phyloP scores from a whole-genome alignment of 1,140 invertebrate species.

The Polyergus mexicanus region DNA sequence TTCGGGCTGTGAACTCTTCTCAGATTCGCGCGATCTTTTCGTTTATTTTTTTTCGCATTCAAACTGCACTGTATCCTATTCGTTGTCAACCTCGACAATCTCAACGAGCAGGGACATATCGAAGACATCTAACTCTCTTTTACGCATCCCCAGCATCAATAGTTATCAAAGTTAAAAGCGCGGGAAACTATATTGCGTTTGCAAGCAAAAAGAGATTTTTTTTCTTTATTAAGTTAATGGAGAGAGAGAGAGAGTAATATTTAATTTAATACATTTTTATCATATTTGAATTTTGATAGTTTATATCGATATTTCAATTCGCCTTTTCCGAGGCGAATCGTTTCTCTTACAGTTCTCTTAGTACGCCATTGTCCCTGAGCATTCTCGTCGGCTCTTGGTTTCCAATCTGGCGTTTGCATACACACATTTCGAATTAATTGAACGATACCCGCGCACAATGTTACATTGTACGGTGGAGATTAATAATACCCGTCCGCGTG shows the following conservation, averaged over 20 bases:
- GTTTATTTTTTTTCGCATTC: constrained; percentile 47
- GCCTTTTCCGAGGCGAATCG: neutral
- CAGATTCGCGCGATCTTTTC: constrained; percentile 42
- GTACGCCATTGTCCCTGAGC: constrained; percentile 19
- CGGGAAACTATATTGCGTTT: neutral
- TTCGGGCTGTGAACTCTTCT: constrained; percentile 33
- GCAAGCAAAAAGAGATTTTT: neutral
- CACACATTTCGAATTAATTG: constrained; percentile 79
- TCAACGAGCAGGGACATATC: neutral
- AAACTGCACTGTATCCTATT: constrained; percentile 24
- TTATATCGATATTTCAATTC: constrained; percentile 7
- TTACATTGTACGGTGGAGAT: constrained; percentile 77
- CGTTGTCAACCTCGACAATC: neutral
- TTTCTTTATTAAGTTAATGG: neutral
- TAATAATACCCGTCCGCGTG: constrained; percentile 74
- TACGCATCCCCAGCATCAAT: neutral
- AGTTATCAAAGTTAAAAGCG: neutral
- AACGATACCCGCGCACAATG: constrained; percentile 78
- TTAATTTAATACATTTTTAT: neutral
- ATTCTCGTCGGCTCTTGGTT: constrained; percentile 7
- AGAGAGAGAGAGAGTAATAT: too few species aligned
- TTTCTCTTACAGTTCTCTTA: constrained; percentile 34
- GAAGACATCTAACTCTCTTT: neutral
- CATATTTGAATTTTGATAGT: neutral
- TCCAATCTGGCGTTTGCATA: constrained; percentile 67